Conservation (phyloP, 2,113 vertebrate species). For the Macrotus californicus region DNA sequence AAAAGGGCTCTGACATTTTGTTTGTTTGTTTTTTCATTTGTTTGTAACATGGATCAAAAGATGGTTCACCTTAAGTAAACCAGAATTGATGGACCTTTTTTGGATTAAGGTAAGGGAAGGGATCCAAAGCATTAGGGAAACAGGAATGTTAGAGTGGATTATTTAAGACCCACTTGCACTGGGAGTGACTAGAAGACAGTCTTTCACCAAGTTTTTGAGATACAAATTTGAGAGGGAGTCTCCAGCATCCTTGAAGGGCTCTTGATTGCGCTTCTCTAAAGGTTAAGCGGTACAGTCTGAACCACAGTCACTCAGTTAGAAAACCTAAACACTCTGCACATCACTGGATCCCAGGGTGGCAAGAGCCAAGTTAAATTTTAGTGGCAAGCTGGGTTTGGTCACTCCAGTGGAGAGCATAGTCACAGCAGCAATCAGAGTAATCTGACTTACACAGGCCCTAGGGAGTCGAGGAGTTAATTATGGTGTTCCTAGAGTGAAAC, state of each 20-base stretch:
- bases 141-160: background rate
- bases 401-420: background rate
- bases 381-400: background rate
- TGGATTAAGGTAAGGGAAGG: background rate
- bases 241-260: background rate
- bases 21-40: background rate
- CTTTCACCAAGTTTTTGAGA: background rate
- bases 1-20: background rate
- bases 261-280: background rate
- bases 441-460: background rate
- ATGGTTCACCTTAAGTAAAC: background rate
- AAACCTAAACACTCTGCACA: background rate
- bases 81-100: background rate
- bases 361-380: background rate
- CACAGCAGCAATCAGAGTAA: background rate
- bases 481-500: background rate
- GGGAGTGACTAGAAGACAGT: background rate
- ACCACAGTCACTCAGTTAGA: background rate
- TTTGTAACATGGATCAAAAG: background rate
- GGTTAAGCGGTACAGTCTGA: background rate
- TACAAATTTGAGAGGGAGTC: background rate
- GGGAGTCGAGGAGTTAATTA: background rate
- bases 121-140: background rate
- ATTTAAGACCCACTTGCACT: background rate
- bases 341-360: background rate